Percentiles rank a stretch among this genome's conserved stretches.
phyloP scores from a whole-genome alignment of 2,113 vertebrate species.

The Oncorhynchus tshawytscha region DNA sequence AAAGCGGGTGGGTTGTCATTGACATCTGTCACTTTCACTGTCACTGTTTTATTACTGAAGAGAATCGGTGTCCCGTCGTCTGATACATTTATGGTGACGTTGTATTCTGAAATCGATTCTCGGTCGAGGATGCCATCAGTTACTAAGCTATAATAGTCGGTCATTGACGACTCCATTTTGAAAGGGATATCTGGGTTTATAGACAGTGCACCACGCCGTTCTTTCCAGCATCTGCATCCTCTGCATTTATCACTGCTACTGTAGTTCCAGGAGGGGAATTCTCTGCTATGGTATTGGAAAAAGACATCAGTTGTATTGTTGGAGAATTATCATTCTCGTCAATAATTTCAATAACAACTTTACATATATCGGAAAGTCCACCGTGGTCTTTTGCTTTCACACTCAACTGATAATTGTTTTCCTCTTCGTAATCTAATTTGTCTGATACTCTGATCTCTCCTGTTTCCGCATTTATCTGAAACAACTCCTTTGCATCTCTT shows the following conservation, averaged over 20 bases:
- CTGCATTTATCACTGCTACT: not conserved
- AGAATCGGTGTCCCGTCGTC: not conserved
- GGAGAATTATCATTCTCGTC: too few relatives aligned
- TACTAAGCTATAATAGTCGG: not conserved
- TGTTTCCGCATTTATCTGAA: too few relatives aligned
- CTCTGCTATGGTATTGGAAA: constrained; percentile 1
- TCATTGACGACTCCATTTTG: not conserved
- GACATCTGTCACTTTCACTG: not conserved
- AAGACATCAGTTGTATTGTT: too few relatives aligned
- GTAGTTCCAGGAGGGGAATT: not conserved
- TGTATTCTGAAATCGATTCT: not conserved
- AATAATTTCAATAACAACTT: too few relatives aligned
- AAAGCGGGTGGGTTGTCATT: not conserved
- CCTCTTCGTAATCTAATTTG: too few relatives aligned
- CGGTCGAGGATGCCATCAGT: not conserved
- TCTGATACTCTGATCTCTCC: too few relatives aligned
- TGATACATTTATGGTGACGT: not conserved
- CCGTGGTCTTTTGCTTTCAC: too few relatives aligned
- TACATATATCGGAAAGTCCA: too few relatives aligned
- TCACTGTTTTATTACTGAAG: not conserved
- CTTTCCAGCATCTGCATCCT: not conserved
- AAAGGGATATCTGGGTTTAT: not conserved
- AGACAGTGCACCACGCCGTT: not conserved
- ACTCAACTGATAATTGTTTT: too few relatives aligned
- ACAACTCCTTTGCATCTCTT: too few relatives aligned